Evolutionary conservation across 2,888 invertebrate genomes (phyloP).

Genomic region (Lapara coniferarum): DNA sequence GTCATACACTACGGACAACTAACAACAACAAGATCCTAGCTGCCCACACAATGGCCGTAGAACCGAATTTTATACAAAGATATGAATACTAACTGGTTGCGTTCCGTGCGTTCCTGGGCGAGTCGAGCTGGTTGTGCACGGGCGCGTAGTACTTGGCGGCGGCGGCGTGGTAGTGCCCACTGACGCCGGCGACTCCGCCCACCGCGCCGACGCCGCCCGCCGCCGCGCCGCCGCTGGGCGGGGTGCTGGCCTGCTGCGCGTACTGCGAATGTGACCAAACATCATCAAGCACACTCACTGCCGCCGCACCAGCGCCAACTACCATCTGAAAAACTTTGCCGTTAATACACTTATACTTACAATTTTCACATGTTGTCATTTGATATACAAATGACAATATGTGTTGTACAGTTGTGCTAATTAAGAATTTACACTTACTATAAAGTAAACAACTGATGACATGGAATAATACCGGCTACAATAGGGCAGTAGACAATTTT

Average conservation of each 20-base stretch:
- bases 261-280: conserved; percentile 54
- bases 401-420: too few species aligned
- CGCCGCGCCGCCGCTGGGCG: conserved; percentile 66
- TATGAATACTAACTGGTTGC: conserved; percentile 62
- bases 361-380: too few species aligned
- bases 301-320: conserved; percentile 31
- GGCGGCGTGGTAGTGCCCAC: conserved; percentile 79
- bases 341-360: conserved; percentile 21
- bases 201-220: conserved; percentile 54
- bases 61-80: background rate
- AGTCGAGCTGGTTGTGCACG: conserved; percentile 85
- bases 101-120: conserved; percentile 72
- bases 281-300: conserved; percentile 18
- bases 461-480: too few species aligned
- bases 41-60: too few species aligned
- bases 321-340: conserved; percentile 36
- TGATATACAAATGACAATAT: too few species aligned
- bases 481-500: too few species aligned
- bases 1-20: background rate
- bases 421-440: background rate
- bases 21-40: background rate
- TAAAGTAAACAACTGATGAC: too few species aligned
- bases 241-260: conserved; percentile 86
- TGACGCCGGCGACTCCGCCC: conserved; percentile 74
- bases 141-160: conserved; percentile 85